Conservation (phyloP, 2,888 invertebrate genomes). For the Heliconius sara region DNA sequence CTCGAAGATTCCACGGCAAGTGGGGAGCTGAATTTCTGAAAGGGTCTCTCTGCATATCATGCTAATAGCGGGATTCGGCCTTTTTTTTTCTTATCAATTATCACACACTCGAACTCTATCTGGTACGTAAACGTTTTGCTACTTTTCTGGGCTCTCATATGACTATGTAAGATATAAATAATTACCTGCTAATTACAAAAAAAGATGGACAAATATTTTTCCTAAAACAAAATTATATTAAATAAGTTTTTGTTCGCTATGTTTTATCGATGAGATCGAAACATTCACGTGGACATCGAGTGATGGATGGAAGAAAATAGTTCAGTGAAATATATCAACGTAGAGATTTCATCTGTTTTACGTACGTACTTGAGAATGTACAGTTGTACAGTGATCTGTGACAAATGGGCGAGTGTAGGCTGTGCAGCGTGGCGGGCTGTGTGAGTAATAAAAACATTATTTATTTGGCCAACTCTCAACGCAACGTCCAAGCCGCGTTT, state of each 20-base stretch:
- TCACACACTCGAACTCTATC: too few relatives aligned
- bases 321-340: slow-evolving; percentile 30
- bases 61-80: too few relatives aligned
- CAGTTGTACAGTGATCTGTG: slow-evolving; percentile 20
- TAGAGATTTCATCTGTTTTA: slow-evolving; percentile 29
- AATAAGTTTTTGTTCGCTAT: background rate
- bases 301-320: slow-evolving; percentile 21
- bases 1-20: too few relatives aligned
- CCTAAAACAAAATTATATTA: background rate
- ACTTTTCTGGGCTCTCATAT: background rate
- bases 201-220: background rate
- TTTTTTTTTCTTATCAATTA: too few relatives aligned
- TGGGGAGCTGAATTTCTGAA: too few relatives aligned
- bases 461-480: slow-evolving; percentile 35
- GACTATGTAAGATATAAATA: too few relatives aligned
- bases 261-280: background rate
- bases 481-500: slow-evolving; percentile 23
- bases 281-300: slow-evolving; percentile 10
- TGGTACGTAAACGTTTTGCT: background rate
- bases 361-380: slow-evolving; percentile 3
- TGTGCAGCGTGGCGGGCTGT: slow-evolving; percentile 28
- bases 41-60: too few relatives aligned
- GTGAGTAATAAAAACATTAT: slow-evolving; percentile 32
- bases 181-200: background rate
- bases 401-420: slow-evolving; percentile 33